Evolutionary conservation across 2,888 invertebrate genomes (phyloP), one percentile per base, ranked within the genome.

Genomic region (Serrognathus titanus): DNA sequence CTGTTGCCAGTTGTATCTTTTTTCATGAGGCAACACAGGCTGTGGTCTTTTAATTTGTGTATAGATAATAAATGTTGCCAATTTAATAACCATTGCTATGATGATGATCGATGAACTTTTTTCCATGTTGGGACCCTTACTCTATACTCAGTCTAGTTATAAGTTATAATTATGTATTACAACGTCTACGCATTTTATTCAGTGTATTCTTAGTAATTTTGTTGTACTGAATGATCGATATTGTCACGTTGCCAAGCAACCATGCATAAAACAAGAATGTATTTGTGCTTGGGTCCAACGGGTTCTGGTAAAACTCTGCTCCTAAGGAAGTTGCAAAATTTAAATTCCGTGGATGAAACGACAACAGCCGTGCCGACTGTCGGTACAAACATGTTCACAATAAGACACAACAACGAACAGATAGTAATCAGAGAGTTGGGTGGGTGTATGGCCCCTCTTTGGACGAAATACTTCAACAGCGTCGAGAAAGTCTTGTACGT

Each of bases 241-340:
- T 13, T 43, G 13, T 43, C 13, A 38, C 6, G 49, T 51, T 37
- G 12, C 53, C 52, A 46, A 43, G 49, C 43, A 49, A 54, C 54
- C 11, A 38, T 16, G 38, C 39, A 20, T 12, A 35, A 49, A 46
- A 36, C 39, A 40, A 61, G 52, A 50, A 73, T 74, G 72, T 67
- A 70, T 31, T 60, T 92, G 6, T 93, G 92, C 66, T 77, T 93
- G 35, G 93, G 93, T 0, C 91, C 92, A 0, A 83, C 85, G 58
- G 86, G 89, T 37, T 87, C 91, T 0, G 93, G 93, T 0, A 93
- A 93, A 81, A 91, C 91, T 0, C 83, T 91, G 24, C 76, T 93
- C 13, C 72, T 93, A 58, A 89, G 88, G 74, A 86, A 86, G 59
- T 77, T 93, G 0, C 88, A 90, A 74, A 84, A 86, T 53, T 80